These are phyloP conservation scores for Cecidostiba fungosa DNA, from an alignment of 2,888 invertebrate genomes.

Conservation along the genomic window DNA sequence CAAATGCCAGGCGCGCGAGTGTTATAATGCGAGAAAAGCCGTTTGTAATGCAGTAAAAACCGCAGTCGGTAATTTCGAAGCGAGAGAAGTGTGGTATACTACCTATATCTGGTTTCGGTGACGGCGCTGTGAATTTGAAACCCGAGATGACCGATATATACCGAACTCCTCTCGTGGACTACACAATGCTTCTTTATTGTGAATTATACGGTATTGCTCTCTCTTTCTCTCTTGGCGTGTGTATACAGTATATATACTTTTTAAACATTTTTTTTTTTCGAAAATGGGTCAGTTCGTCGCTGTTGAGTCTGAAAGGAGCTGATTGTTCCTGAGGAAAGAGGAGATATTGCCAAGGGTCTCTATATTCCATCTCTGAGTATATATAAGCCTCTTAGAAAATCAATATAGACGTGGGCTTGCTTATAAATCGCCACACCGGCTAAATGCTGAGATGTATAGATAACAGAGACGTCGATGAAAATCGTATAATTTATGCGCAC, in stretches of 20 bases:
- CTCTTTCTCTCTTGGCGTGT: background rate
- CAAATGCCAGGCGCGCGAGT: background rate
- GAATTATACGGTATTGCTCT: background rate
- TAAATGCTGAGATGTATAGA: background rate
- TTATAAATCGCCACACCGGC: background rate
- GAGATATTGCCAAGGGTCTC: background rate
- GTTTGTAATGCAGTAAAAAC: background rate
- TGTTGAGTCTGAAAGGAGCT: slow-evolving; percentile 4
- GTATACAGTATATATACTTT: background rate
- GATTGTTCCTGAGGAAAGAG: slow-evolving; percentile 19
- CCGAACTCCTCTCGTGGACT: background rate
- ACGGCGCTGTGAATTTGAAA: slow-evolving; percentile 29
- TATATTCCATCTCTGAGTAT: slow-evolving; percentile 8
- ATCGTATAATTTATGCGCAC: background rate
- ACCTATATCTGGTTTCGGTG: background rate
- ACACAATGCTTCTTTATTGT: slow-evolving; percentile 35
- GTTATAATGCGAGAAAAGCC: slow-evolving; percentile 24
- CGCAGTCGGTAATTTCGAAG: background rate
- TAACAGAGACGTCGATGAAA: background rate
- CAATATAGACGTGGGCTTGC: background rate
- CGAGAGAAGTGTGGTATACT: background rate
- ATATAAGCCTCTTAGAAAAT: slow-evolving; percentile 34
- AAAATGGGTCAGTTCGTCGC: slow-evolving; percentile 5
- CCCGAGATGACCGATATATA: background rate
- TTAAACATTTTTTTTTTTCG: slow-evolving; percentile 22